Base-by-base conservation (phyloP, 2,113 vertebrate species). In the Circaetus gallicus region DNA sequence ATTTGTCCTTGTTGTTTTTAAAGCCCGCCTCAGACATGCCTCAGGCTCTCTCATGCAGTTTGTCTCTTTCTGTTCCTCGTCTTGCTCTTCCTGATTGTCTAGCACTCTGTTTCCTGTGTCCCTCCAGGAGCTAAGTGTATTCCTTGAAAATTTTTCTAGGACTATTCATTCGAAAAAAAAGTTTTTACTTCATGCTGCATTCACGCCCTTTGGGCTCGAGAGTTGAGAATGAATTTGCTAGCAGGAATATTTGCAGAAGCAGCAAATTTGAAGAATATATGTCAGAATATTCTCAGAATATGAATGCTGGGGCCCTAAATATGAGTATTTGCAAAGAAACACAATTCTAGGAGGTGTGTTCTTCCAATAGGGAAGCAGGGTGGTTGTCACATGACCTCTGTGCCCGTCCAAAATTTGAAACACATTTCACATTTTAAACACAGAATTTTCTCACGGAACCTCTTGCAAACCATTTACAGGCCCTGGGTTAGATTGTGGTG, bases 381-480 rank as follows among this genome's bases (percentile, higher is more conserved):
- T 0, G 0, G 26, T 71, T 93, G 92, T 95, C 96, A 97, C 89
- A 45, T 97, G 94, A 87, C 72, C 84, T 86, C 81, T 89, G 29
- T 85, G 94, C 93, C 89, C 85, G 92, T 77, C 50, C 49, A 81
- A 95, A 97, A 97, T 95, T 89, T 94, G 86, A 92, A 96, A 95
- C 93, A 97, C 93, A 93, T 98, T 98, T 97, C 86, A 78, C 58
- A 93, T 93, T 97, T 97, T 90, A 96, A 97, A 90, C 78, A 86
- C 66, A 95, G 82, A 76, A 63, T 96, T 96, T 97, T 97, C 92
- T 95, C 96, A 97, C 83, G 47, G 90, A 96, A 95, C 62, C 47
- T 74, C 94, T 95, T 92, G 82, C 94, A 97, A 97, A 97, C 95
- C 95, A 96, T 78, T 94, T 97, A 74, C 96, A 98, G 95, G 81